Evolutionary conservation across 2,113 vertebrate species (phyloP), one percentile per base, ranked within the genome.

Genomic region (Rattus norvegicus): DNA sequence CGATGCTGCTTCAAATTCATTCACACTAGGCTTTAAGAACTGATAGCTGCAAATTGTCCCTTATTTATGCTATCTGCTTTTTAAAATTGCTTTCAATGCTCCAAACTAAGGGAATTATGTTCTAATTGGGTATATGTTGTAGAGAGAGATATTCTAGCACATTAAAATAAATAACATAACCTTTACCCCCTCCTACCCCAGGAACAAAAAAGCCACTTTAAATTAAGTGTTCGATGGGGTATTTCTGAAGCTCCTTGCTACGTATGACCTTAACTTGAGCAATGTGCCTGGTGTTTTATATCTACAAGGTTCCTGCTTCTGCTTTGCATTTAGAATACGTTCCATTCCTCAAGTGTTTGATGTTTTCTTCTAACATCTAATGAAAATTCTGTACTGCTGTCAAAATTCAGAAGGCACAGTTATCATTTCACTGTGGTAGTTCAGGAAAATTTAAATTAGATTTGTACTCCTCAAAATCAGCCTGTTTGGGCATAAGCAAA

Each of bases 381-480:
- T 97, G 93, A 96, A 93, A 97, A 97, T 96, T 95, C 92, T 95
- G 67, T 97, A 73, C 54, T 89, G 54, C 90, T 97, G 95, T 97
- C 95, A 95, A 97, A 95, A 95, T 90, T 97, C 95, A 93, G 91
- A 92, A 95, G 92, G 86, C 83, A 36, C 72, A 84, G 94, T 95
- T 97, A 97, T 95, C 89, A 94, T 97, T 97, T 97, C 88, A 83
- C 92, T 75, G 67, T 92, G 76, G 91, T 96, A 67, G 94, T 88
- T 95, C 81, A 95, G 90, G 36, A 95, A 97, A 93, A 95, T 96
- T 97, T 95, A 96, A 97, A 95, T 97, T 96, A 95, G 84, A 97
- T 97, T 97, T 97, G 95, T 97, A 89, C 81, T 95, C 81, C 77
- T 97, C 91, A 91, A 93, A 95, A 97, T 94, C 80, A 95, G 93